Evolutionary conservation across 2,797 vertebrate genomes (phyloP).

Genomic region (Antrozous pallidus): DNA sequence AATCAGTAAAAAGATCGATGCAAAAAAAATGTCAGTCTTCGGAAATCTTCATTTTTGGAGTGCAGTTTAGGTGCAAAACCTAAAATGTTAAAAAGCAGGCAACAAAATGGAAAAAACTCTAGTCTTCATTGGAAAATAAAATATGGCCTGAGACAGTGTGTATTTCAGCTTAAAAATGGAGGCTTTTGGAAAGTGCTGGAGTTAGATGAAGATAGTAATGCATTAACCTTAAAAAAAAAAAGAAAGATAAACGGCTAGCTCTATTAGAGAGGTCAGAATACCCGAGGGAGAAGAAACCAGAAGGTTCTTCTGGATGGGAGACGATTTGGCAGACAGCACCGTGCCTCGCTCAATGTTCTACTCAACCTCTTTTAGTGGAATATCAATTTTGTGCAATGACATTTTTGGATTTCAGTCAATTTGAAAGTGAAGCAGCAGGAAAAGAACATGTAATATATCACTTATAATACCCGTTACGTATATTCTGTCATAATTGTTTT

Average conservation of each 20-base stretch:
- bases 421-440: slow-evolving; percentile 16
- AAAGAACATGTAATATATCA: background rate
- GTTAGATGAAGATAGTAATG: background rate
- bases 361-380: slow-evolving; percentile 18
- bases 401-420: slow-evolving; percentile 35
- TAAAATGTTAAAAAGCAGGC: slow-evolving; percentile 20
- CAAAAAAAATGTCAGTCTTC: slow-evolving; percentile 13
- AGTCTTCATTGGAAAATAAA: background rate
- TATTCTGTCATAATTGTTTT: background rate
- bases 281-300: background rate
- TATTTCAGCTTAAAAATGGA: background rate
- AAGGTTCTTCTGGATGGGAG: slow-evolving; percentile 25
- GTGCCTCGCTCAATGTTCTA: slow-evolving; percentile 11
- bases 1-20: slow-evolving; percentile 34
- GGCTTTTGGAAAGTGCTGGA: background rate
- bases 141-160: background rate
- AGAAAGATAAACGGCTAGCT: background rate
- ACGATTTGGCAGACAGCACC: background rate
- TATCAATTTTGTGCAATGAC: slow-evolving; percentile 43
- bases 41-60: slow-evolving; percentile 4
- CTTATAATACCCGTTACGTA: background rate
- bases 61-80: background rate
- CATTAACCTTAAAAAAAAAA: background rate
- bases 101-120: slow-evolving; percentile 24
- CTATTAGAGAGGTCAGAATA: background rate